Evolutionary conservation across 2,113 vertebrate genomes (phyloP).

Genomic region (Pycnonotus jocosus): DNA sequence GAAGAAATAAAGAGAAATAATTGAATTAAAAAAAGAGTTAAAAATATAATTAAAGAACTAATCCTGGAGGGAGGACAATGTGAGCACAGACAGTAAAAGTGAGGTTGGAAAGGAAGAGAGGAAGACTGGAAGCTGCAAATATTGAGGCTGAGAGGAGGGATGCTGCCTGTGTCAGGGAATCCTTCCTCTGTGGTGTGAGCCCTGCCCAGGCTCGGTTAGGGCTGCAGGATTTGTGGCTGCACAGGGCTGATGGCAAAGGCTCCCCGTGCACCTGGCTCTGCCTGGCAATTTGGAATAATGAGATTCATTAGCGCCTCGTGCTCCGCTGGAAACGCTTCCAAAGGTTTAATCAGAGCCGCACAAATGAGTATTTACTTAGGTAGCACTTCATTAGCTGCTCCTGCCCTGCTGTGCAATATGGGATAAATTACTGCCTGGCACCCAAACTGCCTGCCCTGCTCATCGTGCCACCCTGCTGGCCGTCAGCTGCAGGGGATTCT

Average conservation of each 20-base stretch:
- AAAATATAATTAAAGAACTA: neutral
- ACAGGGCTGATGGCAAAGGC: neutral
- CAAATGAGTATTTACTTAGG: conserved; percentile 37
- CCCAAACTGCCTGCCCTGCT: neutral
- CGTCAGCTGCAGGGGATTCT: neutral
- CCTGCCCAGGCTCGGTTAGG: fast-evolving
- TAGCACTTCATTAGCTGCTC: conserved; percentile 24
- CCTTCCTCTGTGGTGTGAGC: neutral
- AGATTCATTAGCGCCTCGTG: neutral
- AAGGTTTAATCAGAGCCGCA: neutral
- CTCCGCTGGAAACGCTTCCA: conserved; percentile 13
- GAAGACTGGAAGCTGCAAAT: neutral
- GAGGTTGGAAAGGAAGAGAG: neutral
- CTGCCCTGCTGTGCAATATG: neutral
- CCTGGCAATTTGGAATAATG: neutral
- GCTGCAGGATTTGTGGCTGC: neutral
- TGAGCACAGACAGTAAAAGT: neutral
- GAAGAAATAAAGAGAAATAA: neutral
- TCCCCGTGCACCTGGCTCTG: neutral
- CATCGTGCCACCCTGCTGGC: neutral
- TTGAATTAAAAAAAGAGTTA: neutral
- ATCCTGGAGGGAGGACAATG: neutral
- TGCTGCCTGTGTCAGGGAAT: neutral
- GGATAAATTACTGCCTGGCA: neutral
- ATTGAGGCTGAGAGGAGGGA: neutral